phyloP scores from a whole-genome alignment of 2,113 vertebrate genomes.

The Sylvia atricapilla region DNA sequence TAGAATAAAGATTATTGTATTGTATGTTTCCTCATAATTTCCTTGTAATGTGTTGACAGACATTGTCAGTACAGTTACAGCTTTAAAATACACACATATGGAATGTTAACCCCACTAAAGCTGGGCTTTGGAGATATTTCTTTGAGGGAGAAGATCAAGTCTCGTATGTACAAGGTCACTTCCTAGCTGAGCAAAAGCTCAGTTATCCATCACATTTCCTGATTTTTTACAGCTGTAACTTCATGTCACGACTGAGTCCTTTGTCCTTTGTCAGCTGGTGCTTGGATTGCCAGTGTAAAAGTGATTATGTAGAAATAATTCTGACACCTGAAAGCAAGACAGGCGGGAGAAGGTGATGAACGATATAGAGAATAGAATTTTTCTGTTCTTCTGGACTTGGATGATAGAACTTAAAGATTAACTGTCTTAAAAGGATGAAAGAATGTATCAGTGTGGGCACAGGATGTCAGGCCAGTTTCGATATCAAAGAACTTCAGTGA shows the following conservation, averaged over 20 bases:
- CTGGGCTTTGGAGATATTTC: not conserved
- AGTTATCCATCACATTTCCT: not conserved
- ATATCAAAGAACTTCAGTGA: not conserved
- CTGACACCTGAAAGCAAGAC: not conserved
- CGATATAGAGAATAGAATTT: not conserved
- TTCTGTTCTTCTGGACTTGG: not conserved
- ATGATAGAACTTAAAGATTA: not conserved
- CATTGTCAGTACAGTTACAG: not conserved
- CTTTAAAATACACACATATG: accelerated
- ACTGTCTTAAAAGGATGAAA: not conserved
- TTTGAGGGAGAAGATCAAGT: not conserved
- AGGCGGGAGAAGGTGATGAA: not conserved
- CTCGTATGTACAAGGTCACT: not conserved
- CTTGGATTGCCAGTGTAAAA: not conserved
- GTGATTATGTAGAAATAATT: not conserved
- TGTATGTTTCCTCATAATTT: not conserved
- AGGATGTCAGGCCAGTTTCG: accelerated
- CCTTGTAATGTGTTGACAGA: not conserved
- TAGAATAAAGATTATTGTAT: not conserved
- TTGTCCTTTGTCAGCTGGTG: not conserved
- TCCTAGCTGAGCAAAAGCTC: not conserved
- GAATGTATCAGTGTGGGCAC: not conserved
- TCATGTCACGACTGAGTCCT: not conserved
- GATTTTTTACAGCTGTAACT: not conserved
- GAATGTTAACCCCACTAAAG: not conserved